Conservation (phyloP, 2,888 invertebrate genomes). For the Cheilosia scutellata region DNA sequence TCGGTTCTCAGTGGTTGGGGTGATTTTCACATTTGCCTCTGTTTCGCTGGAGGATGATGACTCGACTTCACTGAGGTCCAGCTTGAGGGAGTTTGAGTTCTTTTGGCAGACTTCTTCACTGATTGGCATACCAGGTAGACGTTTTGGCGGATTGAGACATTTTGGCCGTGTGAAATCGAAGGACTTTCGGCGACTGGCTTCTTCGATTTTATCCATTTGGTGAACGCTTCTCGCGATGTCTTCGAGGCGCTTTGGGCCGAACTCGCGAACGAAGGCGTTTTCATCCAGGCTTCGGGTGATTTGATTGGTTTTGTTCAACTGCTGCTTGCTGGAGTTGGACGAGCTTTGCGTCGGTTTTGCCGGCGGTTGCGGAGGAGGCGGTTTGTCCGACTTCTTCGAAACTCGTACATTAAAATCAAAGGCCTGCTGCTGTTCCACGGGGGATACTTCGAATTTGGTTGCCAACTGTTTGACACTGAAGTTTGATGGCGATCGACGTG, state of each 20-base stretch:
- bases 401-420: slow-evolving; percentile 84
- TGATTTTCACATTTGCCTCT: slow-evolving; percentile 83
- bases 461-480: slow-evolving; percentile 87
- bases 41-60: slow-evolving; percentile 74
- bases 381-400: slow-evolving; percentile 71
- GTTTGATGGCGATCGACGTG: slow-evolving; percentile 83
- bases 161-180: slow-evolving; percentile 87
- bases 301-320: slow-evolving; percentile 87
- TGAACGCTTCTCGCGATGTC: slow-evolving; percentile 81
- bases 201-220: slow-evolving; percentile 80
- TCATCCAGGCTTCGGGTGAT: slow-evolving; percentile 89
- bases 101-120: slow-evolving; percentile 81
- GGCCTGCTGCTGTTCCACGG: slow-evolving; percentile 86
- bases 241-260: slow-evolving; percentile 84
- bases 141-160: slow-evolving; percentile 86
- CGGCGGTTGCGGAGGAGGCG: slow-evolving; percentile 46
- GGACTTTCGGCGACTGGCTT: slow-evolving; percentile 85
- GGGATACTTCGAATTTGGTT: slow-evolving; percentile 87
- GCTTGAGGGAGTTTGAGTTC: slow-evolving; percentile 52
- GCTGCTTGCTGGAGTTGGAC: slow-evolving; percentile 67
- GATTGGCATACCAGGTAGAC: slow-evolving; percentile 82
- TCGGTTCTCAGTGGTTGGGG: slow-evolving; percentile 87
- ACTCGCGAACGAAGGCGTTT: slow-evolving; percentile 89
- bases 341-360: slow-evolving; percentile 44
- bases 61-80: slow-evolving; percentile 60